Conservation (phyloP, 2,888 invertebrate genomes). For the Apoda limacodes region DNA sequence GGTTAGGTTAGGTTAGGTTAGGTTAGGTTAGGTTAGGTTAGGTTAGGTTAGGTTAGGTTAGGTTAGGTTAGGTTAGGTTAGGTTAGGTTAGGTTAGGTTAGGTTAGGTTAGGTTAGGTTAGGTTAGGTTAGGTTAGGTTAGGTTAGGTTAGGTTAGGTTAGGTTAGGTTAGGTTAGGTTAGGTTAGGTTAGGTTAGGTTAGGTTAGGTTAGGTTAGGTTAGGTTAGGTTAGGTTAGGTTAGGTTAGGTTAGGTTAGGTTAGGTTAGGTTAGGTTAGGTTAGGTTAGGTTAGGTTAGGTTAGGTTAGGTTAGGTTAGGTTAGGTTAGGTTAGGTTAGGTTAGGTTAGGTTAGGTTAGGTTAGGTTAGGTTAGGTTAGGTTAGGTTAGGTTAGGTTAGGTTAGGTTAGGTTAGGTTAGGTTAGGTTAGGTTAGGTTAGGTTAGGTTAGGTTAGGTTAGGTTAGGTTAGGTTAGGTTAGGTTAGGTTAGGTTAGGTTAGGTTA, state of each 20-base stretch:
- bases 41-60: conserved; percentile 13
- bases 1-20: conserved; percentile 17
- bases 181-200: conserved; percentile 10
- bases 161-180: conserved; percentile 11
- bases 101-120: conserved; percentile 10
- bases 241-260: conserved; percentile 8
- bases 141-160: conserved; percentile 10
- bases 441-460: conserved; percentile 2
- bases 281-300: conserved; percentile 6
- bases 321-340: conserved; percentile 2
- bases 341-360: conserved; percentile 2
- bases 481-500: conserved; percentile 2
- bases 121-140: conserved; percentile 12
- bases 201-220: conserved; percentile 10
- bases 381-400: conserved; percentile 4
- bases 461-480: conserved; percentile 2
- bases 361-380: conserved; percentile 2
- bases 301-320: conserved; percentile 2
- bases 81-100: conserved; percentile 1
- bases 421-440: conserved; percentile 2
- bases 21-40: conserved; percentile 8
- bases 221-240: conserved; percentile 8
- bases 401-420: conserved; percentile 5
- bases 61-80: conserved; percentile 3
- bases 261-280: conserved; percentile 8